A percentile compares a stretch with the other conserved stretches of the same genome.
These are phyloP conservation scores for Sigmodon hispidus DNA, from an alignment of 2,113 vertebrate genomes.

Conservation along the genomic window DNA sequence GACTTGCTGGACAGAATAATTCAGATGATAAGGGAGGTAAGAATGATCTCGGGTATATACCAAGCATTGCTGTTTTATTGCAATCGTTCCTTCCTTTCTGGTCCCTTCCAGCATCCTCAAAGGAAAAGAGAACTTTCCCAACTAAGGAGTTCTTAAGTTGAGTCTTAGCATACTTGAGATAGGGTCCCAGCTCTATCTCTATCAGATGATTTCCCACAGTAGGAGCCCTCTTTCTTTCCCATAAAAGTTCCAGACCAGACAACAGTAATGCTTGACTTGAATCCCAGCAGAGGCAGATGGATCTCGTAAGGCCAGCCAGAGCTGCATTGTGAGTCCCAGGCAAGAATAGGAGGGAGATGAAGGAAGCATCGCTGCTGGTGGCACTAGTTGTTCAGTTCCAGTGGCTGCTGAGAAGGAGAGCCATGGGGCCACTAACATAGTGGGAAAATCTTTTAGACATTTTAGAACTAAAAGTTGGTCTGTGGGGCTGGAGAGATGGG, in stretches of 20 bases:
- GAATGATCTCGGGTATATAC: neutral
- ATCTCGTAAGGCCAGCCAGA: neutral
- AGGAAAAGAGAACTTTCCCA: neutral
- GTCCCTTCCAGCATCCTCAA: neutral
- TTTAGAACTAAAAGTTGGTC: constrained; percentile 3
- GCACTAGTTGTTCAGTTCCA: neutral
- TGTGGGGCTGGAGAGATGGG: neutral
- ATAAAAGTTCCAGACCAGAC: neutral
- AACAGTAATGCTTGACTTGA: neutral
- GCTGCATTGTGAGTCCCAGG: neutral
- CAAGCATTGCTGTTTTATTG: neutral
- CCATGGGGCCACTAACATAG: neutral
- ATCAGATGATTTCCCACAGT: neutral
- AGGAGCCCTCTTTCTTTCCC: neutral
- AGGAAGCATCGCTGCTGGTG: neutral
- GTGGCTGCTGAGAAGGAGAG: neutral
- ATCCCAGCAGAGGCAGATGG: neutral
- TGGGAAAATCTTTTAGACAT: neutral
- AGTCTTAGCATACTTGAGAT: neutral
- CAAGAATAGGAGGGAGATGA: neutral
- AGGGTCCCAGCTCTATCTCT: neutral
- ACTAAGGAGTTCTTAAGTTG: neutral
- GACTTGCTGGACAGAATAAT: neutral
- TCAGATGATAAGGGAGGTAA: neutral
- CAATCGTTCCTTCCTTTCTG: neutral